Evolutionary conservation across 2,113 vertebrate species (phyloP), one percentile per base, ranked within the genome.

Genomic region (Semnopithecus entellus): DNA sequence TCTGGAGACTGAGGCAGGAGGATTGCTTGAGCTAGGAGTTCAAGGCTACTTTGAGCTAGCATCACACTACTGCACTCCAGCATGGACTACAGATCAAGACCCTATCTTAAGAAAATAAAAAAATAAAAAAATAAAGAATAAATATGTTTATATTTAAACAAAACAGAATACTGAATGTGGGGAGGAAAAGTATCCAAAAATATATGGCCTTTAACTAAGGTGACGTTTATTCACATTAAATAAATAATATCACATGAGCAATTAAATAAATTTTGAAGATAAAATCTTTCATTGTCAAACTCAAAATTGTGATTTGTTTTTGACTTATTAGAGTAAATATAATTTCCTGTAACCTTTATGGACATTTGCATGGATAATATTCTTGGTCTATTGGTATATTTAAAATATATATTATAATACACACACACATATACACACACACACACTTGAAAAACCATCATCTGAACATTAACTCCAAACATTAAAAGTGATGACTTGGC

Each of bases 231-330:
- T 87, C 61, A 86, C 20, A 57, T 76, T 64, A 55, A 64, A 59
- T 79, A 43, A 52, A 50, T 79, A 76, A 52, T 88, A 70, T 83
- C n/a, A 84, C 27, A 30, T 35, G 70, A 91, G 38, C 35, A 96
- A 88, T 88, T 88, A 95, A 50, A n/a, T 84, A 88, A 95, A 50
- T 30, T 73, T 88, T 75, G 79, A 87, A 94, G 17, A 68, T 70
- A 61, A 90, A 64, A 66, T 86, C 57, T 66, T 73, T 88, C 27
- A 48, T 27, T 78, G 52, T 87, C 87, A 61, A 93, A 68, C 50
- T 84, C 59, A 79, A 90, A 89, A 76, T 38, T 18, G 11, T n/a
- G 22, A 73, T 93, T 76, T 96, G 16, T 96, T 87, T 92, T 81
- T 90, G 57, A 52, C 20, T 61, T 87, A 81, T 50, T 85, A 76